phyloP scores from a whole-genome alignment of 2,113 vertebrate genomes.

The Vanacampus margaritifer region DNA sequence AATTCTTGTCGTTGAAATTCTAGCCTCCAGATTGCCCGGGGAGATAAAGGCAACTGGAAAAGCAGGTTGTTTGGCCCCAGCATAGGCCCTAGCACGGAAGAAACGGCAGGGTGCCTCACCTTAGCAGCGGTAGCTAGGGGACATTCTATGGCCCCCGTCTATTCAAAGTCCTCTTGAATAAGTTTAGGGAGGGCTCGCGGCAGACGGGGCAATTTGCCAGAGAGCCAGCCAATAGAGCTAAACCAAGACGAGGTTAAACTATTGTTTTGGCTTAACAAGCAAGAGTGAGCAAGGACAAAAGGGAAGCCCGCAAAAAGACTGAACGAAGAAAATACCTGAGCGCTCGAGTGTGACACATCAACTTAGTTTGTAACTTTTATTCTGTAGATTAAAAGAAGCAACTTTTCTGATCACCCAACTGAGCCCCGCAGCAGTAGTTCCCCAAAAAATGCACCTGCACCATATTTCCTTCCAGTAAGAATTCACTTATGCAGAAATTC shows the following conservation, averaged over 20 bases:
- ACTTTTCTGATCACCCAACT: neutral
- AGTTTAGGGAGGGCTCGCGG: conserved; percentile 62
- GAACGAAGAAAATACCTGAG: conserved; percentile 64
- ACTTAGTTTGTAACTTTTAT: conserved; percentile 60
- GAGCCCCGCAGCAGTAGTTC: conserved; percentile 1
- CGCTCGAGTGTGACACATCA: conserved; percentile 63
- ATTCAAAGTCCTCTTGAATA: conserved; percentile 68
- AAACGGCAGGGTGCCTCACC: conserved; percentile 66
- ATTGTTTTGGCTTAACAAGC: conserved; percentile 76
- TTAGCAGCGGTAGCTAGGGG: conserved; percentile 71
- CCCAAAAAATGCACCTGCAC: conserved; percentile 43
- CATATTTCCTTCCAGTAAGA: neutral
- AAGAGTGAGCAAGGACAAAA: conserved; percentile 75
- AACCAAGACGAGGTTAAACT: conserved; percentile 70
- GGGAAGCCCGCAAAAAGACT: conserved; percentile 50
- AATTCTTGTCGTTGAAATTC: conserved; percentile 55
- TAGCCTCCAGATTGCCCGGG: conserved; percentile 60
- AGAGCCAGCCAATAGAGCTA: conserved; percentile 69
- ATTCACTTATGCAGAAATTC: neutral
- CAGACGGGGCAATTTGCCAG: conserved; percentile 73
- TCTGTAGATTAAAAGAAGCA: conserved; percentile 14
- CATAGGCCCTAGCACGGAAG: conserved; percentile 50
- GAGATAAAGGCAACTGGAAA: conserved; percentile 75
- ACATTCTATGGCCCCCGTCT: conserved; percentile 63
- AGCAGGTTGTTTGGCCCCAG: conserved; percentile 70